Conservation (phyloP, 1,140 invertebrate species). For the Arion vulgaris region DNA sequence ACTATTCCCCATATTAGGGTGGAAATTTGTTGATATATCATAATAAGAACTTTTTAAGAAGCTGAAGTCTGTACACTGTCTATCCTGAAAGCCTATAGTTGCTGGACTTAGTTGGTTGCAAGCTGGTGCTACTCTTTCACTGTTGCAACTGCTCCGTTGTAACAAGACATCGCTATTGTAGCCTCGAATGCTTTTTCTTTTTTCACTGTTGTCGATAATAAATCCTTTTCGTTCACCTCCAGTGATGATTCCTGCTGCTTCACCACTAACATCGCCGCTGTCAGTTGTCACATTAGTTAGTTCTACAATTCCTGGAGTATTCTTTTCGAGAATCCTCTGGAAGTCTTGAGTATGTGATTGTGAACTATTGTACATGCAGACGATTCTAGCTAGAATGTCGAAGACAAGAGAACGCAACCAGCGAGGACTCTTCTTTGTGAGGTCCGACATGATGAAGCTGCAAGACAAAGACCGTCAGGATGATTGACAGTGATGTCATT, state of each 20-base stretch:
- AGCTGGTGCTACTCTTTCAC: slow-evolving; percentile 14
- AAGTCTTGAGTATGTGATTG: slow-evolving; percentile 23
- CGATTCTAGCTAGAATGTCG: slow-evolving; percentile 45
- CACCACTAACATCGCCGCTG: background rate
- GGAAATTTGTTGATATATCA: background rate
- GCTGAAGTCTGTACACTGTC: background rate
- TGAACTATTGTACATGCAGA: slow-evolving; percentile 44
- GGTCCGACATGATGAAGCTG: slow-evolving; percentile 72
- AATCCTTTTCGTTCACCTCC: background rate
- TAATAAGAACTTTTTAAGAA: background rate
- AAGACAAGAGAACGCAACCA: slow-evolving; percentile 60
- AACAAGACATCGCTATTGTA: slow-evolving; percentile 14
- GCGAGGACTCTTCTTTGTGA: slow-evolving; percentile 64
- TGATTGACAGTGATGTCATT: slow-evolving; percentile 73
- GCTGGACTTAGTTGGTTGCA: background rate
- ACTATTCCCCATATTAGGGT: background rate
- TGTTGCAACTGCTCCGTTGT: slow-evolving; percentile 2
- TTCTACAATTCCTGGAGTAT: background rate
- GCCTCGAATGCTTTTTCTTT: background rate
- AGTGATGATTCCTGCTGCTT: background rate
- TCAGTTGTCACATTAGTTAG: background rate
- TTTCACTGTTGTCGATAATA: background rate
- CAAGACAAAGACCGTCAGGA: slow-evolving; percentile 73
- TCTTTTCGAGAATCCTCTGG: background rate
- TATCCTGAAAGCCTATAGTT: background rate